Evolutionary conservation across 1,140 invertebrate genomes (phyloP), one percentile per base, ranked within the genome.

Genomic region (Zaprionus capensis): DNA sequence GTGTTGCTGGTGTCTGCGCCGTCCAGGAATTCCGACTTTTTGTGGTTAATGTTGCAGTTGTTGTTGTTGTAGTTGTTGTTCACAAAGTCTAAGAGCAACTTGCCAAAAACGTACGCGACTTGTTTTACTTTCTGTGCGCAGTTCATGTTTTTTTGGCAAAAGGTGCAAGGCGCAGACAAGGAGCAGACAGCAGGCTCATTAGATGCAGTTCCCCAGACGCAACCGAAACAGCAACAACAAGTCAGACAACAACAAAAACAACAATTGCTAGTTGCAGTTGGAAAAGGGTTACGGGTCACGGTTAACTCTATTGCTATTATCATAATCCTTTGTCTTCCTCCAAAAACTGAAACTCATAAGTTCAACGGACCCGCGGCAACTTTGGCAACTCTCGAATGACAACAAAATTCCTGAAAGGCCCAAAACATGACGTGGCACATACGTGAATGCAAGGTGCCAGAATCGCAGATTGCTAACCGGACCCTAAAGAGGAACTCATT

Each of bases 11-110:
- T 62, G 68, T 67, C 82, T 69, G 68, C 36, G 44, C 38, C 56
- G 79, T 59, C 53, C 36, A 56, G 62, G 82, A 82, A 85, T 86
- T 76, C 36, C 68, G 70, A 68, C 78, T 76, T 82, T 85, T 69
- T 73, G 22, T 59, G 44, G 44, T 22, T 46, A 17, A 9, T 17
- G n/a, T 17, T n/a, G 38, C 15, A 15, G 38, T 9, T 44, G 41
- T 46, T 17, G 41, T 44, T 44, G n/a, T 46, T 46, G 41, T 44
- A 17, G 41, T 46, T 68, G 31, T 2, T 51, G 46, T 20, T 56
- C 22, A 9, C 22, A 56, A 38, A 72, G 34, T 28, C 22, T 58
- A 20, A 64, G 64, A 49, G 31, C 49, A 46, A 36, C 34, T 71
- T 44, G 7, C 62, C 46, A 55, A 61, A 82, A 73, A 46, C 63